Conservation (phyloP, 2,113 vertebrate species). For the Neogale vison region DNA sequence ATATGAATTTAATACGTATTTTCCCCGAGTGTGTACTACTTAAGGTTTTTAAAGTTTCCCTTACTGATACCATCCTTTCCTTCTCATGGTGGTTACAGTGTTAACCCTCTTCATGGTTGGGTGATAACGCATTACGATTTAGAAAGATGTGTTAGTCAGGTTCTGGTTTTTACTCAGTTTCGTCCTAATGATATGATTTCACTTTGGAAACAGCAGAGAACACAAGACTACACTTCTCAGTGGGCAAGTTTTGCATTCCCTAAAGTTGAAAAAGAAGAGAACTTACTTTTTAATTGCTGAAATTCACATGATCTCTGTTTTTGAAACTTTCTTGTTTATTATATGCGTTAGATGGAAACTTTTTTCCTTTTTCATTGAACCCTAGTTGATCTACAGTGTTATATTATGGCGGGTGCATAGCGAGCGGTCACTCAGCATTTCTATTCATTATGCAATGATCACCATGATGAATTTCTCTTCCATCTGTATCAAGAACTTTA, state of each 20-base stretch:
- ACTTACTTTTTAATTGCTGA: not conserved
- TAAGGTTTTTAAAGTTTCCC: slow-evolving; percentile 9
- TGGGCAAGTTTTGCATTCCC: not conserved
- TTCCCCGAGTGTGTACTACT: not conserved
- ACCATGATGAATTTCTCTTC: not conserved
- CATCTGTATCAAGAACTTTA: not conserved
- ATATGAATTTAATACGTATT: not conserved
- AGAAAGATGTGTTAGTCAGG: not conserved
- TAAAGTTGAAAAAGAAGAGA: slow-evolving; percentile 43
- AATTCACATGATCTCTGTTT: not conserved
- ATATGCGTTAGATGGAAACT: slow-evolving; percentile 7
- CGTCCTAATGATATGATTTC: not conserved
- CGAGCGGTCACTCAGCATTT: not conserved
- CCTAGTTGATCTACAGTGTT: not conserved
- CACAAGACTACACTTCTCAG: not conserved
- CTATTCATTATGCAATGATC: not conserved
- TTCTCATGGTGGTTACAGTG: not conserved
- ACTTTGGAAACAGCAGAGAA: not conserved
- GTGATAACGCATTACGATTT: not conserved
- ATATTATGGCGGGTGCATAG: not conserved
- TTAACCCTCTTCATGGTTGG: not conserved
- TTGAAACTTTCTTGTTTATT: slow-evolving; percentile 30
- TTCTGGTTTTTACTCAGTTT: not conserved
- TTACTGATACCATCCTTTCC: not conserved
- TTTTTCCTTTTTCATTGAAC: not conserved